Conservation (phyloP, 2,113 vertebrate species). For the Sterrhoptilus dennistouni region DNA sequence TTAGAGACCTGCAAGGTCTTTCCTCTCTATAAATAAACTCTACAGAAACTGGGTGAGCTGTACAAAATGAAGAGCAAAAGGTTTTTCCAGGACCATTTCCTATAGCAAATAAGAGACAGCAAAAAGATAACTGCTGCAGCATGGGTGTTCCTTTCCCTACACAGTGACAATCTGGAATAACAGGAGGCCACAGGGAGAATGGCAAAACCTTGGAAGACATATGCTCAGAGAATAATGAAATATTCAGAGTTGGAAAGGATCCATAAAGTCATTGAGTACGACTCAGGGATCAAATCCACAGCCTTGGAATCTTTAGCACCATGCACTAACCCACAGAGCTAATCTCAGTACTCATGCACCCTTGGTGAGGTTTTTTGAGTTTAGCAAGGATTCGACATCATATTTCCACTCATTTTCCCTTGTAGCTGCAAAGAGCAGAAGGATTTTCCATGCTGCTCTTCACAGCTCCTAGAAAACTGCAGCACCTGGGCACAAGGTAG, state of each 20-base stretch:
- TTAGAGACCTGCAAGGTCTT: background rate
- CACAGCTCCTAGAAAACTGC: background rate
- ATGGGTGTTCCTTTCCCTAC: background rate
- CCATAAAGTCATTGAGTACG: background rate
- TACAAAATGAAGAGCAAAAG: background rate
- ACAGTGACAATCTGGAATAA: background rate
- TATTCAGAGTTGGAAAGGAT: background rate
- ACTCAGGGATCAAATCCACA: background rate
- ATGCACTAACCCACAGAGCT: background rate
- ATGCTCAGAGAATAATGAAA: background rate
- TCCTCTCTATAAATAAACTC: background rate
- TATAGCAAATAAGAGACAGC: background rate
- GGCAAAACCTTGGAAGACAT: background rate
- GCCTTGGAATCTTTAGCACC: background rate
- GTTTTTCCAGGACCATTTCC: background rate
- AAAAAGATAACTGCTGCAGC: background rate
- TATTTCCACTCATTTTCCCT: background rate
- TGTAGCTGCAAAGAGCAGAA: background rate
- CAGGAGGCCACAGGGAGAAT: background rate
- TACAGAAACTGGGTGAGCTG: background rate
- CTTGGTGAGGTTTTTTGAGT: background rate
- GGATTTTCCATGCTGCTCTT: background rate
- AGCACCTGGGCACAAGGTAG: background rate
- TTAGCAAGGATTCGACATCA: background rate
- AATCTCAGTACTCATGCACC: background rate